Evolutionary conservation across 1,140 invertebrate genomes (phyloP).

Genomic region (Drosophila ambigua): DNA sequence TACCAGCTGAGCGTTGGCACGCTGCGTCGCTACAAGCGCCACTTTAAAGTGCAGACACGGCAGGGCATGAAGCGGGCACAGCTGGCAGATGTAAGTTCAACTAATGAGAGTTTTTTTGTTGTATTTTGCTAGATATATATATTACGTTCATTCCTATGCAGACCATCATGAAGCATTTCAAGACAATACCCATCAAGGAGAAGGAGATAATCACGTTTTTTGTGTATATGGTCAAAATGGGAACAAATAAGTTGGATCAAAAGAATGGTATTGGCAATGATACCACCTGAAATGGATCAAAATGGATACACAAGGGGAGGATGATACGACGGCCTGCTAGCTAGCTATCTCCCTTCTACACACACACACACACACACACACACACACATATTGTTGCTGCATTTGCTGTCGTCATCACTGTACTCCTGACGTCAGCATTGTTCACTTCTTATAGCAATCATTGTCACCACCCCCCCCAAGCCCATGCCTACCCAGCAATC

Average conservation of each 20-base stretch:
- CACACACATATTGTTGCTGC: slow-evolving; percentile 39
- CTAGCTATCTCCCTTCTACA: slow-evolving; percentile 11
- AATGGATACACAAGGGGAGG: slow-evolving; percentile 13
- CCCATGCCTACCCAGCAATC: slow-evolving; percentile 24
- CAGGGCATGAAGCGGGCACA: slow-evolving; percentile 97
- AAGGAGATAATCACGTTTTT: slow-evolving; percentile 98
- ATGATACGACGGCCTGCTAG: slow-evolving; percentile 10
- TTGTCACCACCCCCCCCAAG: slow-evolving; percentile 5
- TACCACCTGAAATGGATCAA: slow-evolving; percentile 69
- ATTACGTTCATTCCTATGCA: slow-evolving; percentile 80
- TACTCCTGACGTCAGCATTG: slow-evolving; percentile 26
- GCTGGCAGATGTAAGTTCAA: slow-evolving; percentile 94
- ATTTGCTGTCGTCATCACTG: slow-evolving; percentile 37
- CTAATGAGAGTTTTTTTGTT: background rate
- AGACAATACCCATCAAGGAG: slow-evolving; percentile 95
- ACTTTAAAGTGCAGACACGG: slow-evolving; percentile 95
- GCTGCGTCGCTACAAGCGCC: slow-evolving; percentile 94
- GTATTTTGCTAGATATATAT: background rate
- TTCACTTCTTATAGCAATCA: slow-evolving; percentile 14
- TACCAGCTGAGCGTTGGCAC: slow-evolving; percentile 97
- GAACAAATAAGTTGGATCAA: slow-evolving; percentile 96
- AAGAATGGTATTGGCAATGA: slow-evolving; percentile 88
- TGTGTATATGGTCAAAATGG: slow-evolving; percentile 97
- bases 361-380: slow-evolving; percentile 1
- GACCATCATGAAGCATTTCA: slow-evolving; percentile 97